Conservation (phyloP, 2,797 vertebrate genomes). For the Benthosema pterotum region DNA sequence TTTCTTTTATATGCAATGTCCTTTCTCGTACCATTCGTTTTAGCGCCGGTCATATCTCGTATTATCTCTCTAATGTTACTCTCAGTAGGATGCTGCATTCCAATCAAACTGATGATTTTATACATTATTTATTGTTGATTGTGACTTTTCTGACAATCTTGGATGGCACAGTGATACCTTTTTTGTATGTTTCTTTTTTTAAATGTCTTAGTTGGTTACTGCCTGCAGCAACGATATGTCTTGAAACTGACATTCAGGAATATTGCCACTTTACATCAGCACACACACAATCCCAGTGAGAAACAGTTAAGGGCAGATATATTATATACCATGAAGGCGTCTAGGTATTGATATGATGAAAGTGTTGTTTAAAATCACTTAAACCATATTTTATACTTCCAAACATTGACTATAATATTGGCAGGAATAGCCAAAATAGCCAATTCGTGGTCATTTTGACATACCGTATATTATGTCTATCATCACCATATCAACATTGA, state of each 20-base stretch:
- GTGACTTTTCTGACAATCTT: slow-evolving; percentile 70
- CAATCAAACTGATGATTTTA: slow-evolving; percentile 49
- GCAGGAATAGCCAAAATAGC: too few species aligned
- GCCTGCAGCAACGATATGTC: slow-evolving; percentile 21
- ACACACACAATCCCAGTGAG: slow-evolving; percentile 18
- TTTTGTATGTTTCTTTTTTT: not conserved
- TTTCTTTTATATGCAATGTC: slow-evolving; percentile 19
- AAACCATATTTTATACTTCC: too few species aligned
- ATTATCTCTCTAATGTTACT: not conserved
- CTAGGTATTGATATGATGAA: too few species aligned
- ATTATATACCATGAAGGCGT: too few species aligned
- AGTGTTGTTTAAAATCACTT: too few species aligned
- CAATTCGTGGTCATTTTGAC: too few species aligned
- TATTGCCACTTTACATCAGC: slow-evolving; percentile 38
- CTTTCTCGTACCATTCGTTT: slow-evolving; percentile 22
- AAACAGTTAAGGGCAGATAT: slow-evolving; percentile 22
- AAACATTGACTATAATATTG: too few species aligned
- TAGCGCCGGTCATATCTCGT: slow-evolving; percentile 26
- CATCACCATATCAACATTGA: too few species aligned
- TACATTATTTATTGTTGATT: slow-evolving; percentile 75
- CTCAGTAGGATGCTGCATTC: slow-evolving; percentile 44
- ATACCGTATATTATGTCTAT: too few species aligned
- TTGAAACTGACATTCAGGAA: slow-evolving; percentile 9
- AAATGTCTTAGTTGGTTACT: slow-evolving; percentile 15
- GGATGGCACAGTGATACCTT: slow-evolving; percentile 20